Evolutionary conservation across 2,888 invertebrate genomes (phyloP).

Genomic region (Leptogaster cylindrica): DNA sequence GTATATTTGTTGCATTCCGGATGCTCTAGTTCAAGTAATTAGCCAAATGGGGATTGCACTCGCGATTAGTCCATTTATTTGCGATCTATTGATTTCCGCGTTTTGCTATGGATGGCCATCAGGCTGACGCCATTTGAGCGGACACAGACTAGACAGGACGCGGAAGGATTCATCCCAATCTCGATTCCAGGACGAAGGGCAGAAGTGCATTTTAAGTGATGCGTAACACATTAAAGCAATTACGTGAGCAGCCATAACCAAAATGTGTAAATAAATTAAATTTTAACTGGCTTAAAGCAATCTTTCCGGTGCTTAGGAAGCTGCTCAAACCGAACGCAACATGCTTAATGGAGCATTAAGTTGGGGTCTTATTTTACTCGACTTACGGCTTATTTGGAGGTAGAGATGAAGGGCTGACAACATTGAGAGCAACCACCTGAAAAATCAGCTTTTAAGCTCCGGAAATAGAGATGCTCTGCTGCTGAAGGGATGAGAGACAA

Average conservation of each 20-base stretch:
- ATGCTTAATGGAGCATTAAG: slow-evolving; percentile 47
- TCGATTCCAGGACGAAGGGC: not conserved
- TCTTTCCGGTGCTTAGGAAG: slow-evolving; percentile 20
- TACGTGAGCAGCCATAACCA: slow-evolving; percentile 14
- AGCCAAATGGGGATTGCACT: slow-evolving; percentile 1
- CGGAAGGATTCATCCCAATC: too few relatives aligned
- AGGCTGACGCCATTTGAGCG: not conserved
- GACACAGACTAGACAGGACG: not conserved
- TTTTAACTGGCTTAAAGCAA: slow-evolving; percentile 28
- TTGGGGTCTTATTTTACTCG: slow-evolving; percentile 40
- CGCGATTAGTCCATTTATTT: slow-evolving; percentile 25
- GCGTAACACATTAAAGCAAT: slow-evolving; percentile 7
- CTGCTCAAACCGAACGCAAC: slow-evolving; percentile 19
- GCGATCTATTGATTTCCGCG: slow-evolving; percentile 10
- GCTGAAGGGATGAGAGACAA: slow-evolving; percentile 35
- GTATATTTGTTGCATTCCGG: slow-evolving; percentile 14
- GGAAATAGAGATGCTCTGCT: slow-evolving; percentile 45
- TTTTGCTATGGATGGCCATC: not conserved
- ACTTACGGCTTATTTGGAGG: slow-evolving; percentile 26
- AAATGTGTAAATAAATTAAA: slow-evolving; percentile 34
- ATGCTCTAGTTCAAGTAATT: not conserved
- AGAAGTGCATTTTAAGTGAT: not conserved
- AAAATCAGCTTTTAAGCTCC: slow-evolving; percentile 48
- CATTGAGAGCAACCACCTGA: slow-evolving; percentile 45
- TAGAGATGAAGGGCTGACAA: slow-evolving; percentile 30